Base-by-base conservation (phyloP, 1,140 invertebrate species). In the Atta texana region DNA sequence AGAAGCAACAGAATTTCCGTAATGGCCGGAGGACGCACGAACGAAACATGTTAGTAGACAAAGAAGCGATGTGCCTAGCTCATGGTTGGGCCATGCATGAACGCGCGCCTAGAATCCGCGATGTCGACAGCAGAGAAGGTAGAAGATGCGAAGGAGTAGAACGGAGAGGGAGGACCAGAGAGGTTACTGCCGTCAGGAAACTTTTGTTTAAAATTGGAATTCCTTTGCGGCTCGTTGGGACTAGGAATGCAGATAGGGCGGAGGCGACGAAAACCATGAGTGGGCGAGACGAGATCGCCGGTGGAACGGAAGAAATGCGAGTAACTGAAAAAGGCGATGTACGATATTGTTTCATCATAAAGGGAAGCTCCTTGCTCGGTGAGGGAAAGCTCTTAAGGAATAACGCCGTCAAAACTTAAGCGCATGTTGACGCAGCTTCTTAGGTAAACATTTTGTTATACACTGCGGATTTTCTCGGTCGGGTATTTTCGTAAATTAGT, bases 141-240 rank as follows among this genome's bases (percentile, higher is more conserved):
- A 82, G 80, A 87, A 75, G 72, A 75, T 39, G 61, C 51, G 64
- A 64, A 61, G 59, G n/a, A 85, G 80, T 49, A 28, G 24, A 49
- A 21, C 18, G 34, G 31, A 57, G 61, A 44, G 80, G 57, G 55
- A 24, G 12, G 59, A 57, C 86, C 85, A 86, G 85, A 88, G 88
- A 93, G 89, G 91, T 93, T 92, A 90, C 91, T 88, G 87, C 87
- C 92, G 92, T 92, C 90, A 93, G 91, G 92, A 93, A 93, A 93
- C 93, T 93, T 93, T 93, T 93, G 93, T 93, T 93, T 93, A 93
- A 93, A 93, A 93, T 93, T 93, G 93, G 92, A 93, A 93, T 93
- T 93, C 93, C 93, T 93, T 93, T 93, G 92, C 91, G 93, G 93
- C 93, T 93, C 92, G 92, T 93, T 93, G 92, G 82, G 89, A 91